Evolutionary conservation across 2,888 invertebrate species (phyloP).

Genomic region (Plagodis pulveraria): DNA sequence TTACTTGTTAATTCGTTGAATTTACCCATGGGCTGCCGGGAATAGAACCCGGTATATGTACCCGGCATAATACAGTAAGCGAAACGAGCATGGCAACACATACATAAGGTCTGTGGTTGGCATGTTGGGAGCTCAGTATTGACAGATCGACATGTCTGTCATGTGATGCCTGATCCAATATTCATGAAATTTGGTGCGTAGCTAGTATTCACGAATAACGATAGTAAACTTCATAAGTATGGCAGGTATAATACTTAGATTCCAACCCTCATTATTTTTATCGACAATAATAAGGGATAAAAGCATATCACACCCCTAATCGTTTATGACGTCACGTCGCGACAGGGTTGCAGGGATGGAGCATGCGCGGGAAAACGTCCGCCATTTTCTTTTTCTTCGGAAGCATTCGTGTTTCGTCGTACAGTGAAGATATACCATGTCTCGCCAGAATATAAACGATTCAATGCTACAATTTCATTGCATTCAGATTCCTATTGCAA

Average conservation of each 20-base stretch:
- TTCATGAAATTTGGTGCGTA: too few relatives aligned
- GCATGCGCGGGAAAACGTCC: conserved; percentile 70
- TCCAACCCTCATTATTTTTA: conserved; percentile 15
- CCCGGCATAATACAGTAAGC: too few relatives aligned
- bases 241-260: background rate
- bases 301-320: conserved; percentile 59
- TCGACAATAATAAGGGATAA: conserved; percentile 46
- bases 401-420: conserved; percentile 48
- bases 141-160: too few relatives aligned
- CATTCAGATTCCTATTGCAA: background rate
- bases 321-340: conserved; percentile 60
- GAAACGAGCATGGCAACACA: too few relatives aligned
- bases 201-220: background rate
- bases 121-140: too few relatives aligned
- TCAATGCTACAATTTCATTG: background rate
- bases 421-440: conserved; percentile 38
- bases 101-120: too few relatives aligned
- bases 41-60: too few relatives aligned
- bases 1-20: too few relatives aligned
- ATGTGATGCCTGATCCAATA: too few relatives aligned
- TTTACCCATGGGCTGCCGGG: too few relatives aligned
- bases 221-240: background rate
- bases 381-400: conserved; percentile 63
- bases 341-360: conserved; percentile 40
- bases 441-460: background rate